These are phyloP conservation scores for Apodemia mormo DNA, from an alignment of 2,888 invertebrate species.

Conservation along the genomic window DNA sequence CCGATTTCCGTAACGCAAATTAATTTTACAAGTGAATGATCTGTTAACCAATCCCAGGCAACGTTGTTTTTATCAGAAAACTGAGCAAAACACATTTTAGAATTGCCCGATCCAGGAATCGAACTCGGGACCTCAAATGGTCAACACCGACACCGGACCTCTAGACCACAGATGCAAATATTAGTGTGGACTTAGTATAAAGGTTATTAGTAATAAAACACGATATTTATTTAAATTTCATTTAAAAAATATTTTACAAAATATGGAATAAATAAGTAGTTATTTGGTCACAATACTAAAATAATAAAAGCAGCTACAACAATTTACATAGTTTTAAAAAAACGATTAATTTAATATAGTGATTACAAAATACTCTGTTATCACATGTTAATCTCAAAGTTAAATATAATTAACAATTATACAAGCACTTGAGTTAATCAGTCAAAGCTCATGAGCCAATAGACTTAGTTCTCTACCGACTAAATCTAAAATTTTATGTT, in stretches of 20 bases:
- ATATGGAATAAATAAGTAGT: not conserved
- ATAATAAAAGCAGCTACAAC: constrained; percentile 4
- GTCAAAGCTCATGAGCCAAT: not conserved
- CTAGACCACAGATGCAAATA: too few relatives aligned
- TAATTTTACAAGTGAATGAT: too few relatives aligned
- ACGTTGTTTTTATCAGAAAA: too few relatives aligned
- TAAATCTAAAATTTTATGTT: not conserved
- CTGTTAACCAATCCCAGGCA: too few relatives aligned
- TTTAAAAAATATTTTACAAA: constrained; percentile 10
- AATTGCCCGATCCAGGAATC: too few relatives aligned
- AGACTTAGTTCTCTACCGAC: not conserved
- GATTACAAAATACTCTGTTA: constrained; percentile 2
- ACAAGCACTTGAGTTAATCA: constrained; percentile 2
- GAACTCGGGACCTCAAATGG: too few relatives aligned
- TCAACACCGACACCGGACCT: too few relatives aligned
- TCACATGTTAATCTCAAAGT: constrained; percentile 15
- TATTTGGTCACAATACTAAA: constrained; percentile 16
- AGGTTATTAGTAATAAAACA: not conserved
- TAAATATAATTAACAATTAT: not conserved
- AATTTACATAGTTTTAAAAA: not conserved
- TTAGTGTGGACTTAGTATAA: too few relatives aligned
- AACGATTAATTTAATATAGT: not conserved
- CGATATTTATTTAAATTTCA: not conserved
- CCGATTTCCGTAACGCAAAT: too few relatives aligned
- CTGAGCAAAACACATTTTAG: too few relatives aligned